Evolutionary conservation across 2,113 vertebrate species (phyloP).

Genomic region (Rhinopithecus roxellana): DNA sequence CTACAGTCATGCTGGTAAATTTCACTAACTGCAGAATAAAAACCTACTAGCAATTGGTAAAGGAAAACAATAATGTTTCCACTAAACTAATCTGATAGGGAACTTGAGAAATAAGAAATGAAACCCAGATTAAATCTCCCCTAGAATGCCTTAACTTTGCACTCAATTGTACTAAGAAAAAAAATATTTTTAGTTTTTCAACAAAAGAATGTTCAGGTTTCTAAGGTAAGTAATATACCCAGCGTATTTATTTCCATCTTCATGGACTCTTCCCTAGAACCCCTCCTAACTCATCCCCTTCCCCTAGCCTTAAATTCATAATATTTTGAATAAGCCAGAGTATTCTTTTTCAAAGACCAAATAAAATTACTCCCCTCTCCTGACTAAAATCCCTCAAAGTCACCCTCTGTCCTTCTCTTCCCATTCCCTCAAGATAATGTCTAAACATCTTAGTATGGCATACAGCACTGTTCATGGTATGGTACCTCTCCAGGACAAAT

Average conservation of each 20-base stretch:
- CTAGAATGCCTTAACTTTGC: background rate
- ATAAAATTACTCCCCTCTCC: background rate
- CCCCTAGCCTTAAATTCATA: background rate
- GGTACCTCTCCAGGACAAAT: background rate
- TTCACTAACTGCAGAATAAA: slow-evolving; percentile 33
- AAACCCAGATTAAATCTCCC: background rate
- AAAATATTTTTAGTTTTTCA: background rate
- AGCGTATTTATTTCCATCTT: background rate
- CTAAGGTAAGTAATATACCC: background rate
- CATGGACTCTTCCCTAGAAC: background rate
- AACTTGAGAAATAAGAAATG: background rate
- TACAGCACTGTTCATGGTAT: background rate
- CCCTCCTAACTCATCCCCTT: no score
- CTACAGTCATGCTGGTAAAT: slow-evolving; percentile 57
- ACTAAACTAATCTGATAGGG: background rate
- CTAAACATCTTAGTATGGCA: background rate
- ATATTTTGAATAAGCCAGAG: no score
- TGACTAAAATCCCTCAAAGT: background rate
- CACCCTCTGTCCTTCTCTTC: background rate
- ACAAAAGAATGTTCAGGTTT: background rate
- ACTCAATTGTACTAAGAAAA: background rate
- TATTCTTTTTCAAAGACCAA: background rate
- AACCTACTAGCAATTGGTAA: background rate
- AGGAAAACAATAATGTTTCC: background rate
- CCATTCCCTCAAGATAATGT: background rate